Evolutionary conservation across 2,113 vertebrate species (phyloP).

Genomic region (Oostethus manadensis): DNA sequence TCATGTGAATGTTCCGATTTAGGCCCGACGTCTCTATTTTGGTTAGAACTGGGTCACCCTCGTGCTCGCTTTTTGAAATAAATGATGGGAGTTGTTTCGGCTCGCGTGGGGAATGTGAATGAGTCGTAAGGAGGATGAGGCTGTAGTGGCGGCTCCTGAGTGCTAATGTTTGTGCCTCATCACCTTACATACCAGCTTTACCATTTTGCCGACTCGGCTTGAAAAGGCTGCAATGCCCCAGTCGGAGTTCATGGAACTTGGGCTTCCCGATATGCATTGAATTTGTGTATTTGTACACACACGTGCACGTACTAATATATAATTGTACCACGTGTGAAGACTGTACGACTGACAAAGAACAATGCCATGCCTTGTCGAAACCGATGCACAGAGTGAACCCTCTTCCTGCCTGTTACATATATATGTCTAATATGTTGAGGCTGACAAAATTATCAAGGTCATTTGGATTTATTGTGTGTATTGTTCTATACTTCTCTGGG

Average conservation of each 20-base stretch:
- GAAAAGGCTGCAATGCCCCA: slow-evolving; percentile 21
- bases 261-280: too few relatives aligned
- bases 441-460: too few relatives aligned
- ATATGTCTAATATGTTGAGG: too few relatives aligned
- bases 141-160: slow-evolving; percentile 17
- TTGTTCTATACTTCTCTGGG: neutral
- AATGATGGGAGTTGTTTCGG: neutral
- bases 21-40: neutral
- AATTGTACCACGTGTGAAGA: too few relatives aligned
- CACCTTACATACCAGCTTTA: slow-evolving; percentile 44
- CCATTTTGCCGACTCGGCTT: slow-evolving; percentile 53
- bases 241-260: slow-evolving; percentile 31
- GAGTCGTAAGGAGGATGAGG: slow-evolving; percentile 41
- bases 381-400: too few relatives aligned
- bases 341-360: too few relatives aligned
- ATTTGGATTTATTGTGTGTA: too few relatives aligned
- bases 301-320: too few relatives aligned
- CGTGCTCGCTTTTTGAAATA: slow-evolving; percentile 1
- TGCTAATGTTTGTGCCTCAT: slow-evolving; percentile 18
- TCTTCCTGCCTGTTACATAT: neutral
- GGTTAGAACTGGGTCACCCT: slow-evolving; percentile 19
- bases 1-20: neutral
- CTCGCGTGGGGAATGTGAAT: slow-evolving; percentile 13
- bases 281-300: too few relatives aligned
- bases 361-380: too few relatives aligned